Conservation (phyloP, 1,140 invertebrate genomes). For the Drosophila sturtevanti region DNA sequence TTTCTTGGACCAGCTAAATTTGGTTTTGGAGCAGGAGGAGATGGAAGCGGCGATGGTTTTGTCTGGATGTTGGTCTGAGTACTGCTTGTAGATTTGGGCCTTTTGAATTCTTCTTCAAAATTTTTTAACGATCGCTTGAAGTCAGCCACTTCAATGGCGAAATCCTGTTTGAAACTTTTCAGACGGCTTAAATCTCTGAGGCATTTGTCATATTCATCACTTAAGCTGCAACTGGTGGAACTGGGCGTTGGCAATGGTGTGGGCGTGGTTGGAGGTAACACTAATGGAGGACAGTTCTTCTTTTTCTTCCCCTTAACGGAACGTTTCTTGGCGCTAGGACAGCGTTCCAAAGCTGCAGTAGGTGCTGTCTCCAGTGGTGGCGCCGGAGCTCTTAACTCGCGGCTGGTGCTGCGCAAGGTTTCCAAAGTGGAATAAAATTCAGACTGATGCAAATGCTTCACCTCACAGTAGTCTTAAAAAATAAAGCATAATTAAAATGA, state of each 20-base stretch:
- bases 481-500: not conserved
- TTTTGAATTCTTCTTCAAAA: slow-evolving; percentile 68
- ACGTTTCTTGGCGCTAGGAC: slow-evolving; percentile 46
- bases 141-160: slow-evolving; percentile 63
- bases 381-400: slow-evolving; percentile 51
- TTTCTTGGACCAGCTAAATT: slow-evolving; percentile 33
- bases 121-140: slow-evolving; percentile 69
- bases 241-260: slow-evolving; percentile 17
- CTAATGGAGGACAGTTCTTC: slow-evolving; percentile 36
- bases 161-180: slow-evolving; percentile 71
- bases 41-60: not conserved
- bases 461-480: slow-evolving; percentile 72
- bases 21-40: not conserved
- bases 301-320: slow-evolving; percentile 42
- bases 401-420: slow-evolving; percentile 67
- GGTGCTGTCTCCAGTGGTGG: slow-evolving; percentile 28
- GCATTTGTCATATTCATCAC: slow-evolving; percentile 64
- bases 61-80: slow-evolving; percentile 43
- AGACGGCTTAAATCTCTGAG: slow-evolving; percentile 53
- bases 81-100: slow-evolving; percentile 56
- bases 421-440: slow-evolving; percentile 78
- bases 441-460: slow-evolving; percentile 73
- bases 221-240: slow-evolving; percentile 46
- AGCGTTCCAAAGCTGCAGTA: not conserved
- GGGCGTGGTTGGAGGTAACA: slow-evolving; percentile 19